Base-by-base conservation (phyloP, 2,113 vertebrate genomes). In the Amazona vittata region DNA sequence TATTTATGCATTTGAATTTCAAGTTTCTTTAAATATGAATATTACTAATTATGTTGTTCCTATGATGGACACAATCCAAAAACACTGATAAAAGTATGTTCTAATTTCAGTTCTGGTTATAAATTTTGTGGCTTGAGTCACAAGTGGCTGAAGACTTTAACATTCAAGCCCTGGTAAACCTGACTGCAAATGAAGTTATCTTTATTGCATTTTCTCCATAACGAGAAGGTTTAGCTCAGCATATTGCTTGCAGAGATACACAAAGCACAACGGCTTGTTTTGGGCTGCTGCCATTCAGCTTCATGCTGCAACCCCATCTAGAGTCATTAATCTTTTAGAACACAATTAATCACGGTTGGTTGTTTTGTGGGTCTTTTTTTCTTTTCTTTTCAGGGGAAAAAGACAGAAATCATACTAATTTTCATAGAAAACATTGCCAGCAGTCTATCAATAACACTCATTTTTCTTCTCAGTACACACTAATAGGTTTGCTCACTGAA, bases 181-280 rank as follows among this genome's bases (percentile, higher is more conserved):
- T 76, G 85, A 75, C 81, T 94, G 91, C 57, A 97, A 83, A 91
- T 85, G 81, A 95, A 95, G 81, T 83, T 94, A 85, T 89, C 91
- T 79, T 77, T 79, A 79, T 69, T 96, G 91, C 82, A 94, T 60
- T 95, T 64, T 11, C 29, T 43, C 63, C 86, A 65, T 52, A 77
- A 96, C 96, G 73, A 50, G 69, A 89, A 71, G 77, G 50, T 82
- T 96, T 91, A 95, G 89, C 83, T 88, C 52, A 53, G 83, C 80
- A 15, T 18, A 43, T 31, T 50, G 74, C 82, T 94, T 3, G 1
- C 76, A 74, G 93, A 87, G 77, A 65, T 29, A 63, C 73, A 86
- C 77, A 95, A 76, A 86, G 70, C 91, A 83, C 74, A 67, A 50
- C 1, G 6, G 93, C 64, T 90, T 82, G 86, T 76, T 90, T 20